Evolutionary conservation across 1,140 invertebrate species (phyloP).

Genomic region (Drosophila orosa): DNA sequence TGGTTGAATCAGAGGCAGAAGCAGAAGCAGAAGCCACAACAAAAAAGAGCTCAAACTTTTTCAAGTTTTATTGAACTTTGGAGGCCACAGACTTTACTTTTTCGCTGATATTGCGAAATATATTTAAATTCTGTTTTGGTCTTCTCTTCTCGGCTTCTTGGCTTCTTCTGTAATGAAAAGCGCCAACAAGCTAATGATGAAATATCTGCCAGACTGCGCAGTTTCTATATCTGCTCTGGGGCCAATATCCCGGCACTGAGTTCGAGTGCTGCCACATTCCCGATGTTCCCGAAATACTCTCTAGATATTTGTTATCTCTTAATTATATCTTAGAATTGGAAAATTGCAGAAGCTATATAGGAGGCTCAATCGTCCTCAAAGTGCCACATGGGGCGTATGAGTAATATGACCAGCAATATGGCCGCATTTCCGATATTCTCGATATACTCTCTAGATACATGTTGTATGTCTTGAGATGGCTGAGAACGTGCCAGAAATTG

Average conservation of each 20-base stretch:
- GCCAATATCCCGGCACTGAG: conserved; percentile 61
- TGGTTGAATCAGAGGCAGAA: conserved; percentile 24
- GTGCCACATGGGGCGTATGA: conserved; percentile 57
- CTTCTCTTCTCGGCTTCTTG: conserved; percentile 33
- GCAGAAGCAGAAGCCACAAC: conserved; percentile 25
- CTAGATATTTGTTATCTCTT: too few relatives aligned
- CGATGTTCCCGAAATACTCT: conserved; percentile 6
- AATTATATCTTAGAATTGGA: too few relatives aligned
- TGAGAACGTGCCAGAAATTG: conserved; percentile 65
- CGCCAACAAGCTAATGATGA: conserved; percentile 74
- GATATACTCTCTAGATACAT: not conserved
- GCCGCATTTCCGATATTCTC: conserved; percentile 45
- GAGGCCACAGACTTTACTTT: conserved; percentile 38
- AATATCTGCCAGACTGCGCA: conserved; percentile 74
- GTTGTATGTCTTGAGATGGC: not conserved
- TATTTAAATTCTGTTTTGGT: conserved; percentile 73
- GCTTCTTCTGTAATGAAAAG: conserved; percentile 71
- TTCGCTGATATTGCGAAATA: conserved; percentile 72
- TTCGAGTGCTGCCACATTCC: conserved; percentile 51
- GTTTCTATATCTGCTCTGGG: conserved; percentile 51
- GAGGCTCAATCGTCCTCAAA: conserved; percentile 19
- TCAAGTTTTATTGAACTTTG: conserved; percentile 80
- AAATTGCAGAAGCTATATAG: conserved; percentile 25
- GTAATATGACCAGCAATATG: conserved; percentile 57
- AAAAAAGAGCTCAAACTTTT: conserved; percentile 37